Evolutionary conservation across 2,113 vertebrate species (phyloP), one percentile per base, ranked within the genome.

Genomic region (Sceloporus undulatus): DNA sequence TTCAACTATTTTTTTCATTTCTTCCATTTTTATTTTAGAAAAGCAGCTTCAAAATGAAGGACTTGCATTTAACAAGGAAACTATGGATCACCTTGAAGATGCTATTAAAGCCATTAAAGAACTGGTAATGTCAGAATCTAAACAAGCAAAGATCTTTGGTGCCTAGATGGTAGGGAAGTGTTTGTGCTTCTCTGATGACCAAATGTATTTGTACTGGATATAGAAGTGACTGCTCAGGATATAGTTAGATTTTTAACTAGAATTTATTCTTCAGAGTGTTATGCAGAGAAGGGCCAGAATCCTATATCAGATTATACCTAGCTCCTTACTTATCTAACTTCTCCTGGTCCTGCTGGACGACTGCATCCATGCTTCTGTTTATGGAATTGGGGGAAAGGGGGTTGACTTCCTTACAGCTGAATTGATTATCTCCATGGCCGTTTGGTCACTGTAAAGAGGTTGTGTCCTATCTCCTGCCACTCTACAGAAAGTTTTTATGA

Each of bases 71-170:
- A 95, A 92, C 19, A 40, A 95, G 87, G 97, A 98, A 91, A 95
- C 96, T 27, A 94, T 95, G 84, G 94, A 90, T 84, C 91, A 96
- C 86, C 96, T 98, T 90, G 84, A 88, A 85, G 95, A 97, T 48
- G 90, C 95, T 87, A 89, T 95, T 29, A 56, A 94, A 56, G 96
- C 97, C 56, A 91, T 98, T 92, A 97, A 95, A 75, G 96, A 97
- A 83, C 82, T 97, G 95, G 97, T 97, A 95, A 66, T 52, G 85
- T 91, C 85, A 93, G 91, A 85, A 80, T 48, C 48, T 71, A n/a
- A 79, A 48, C 21, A 52, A 92, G 86, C 40, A 27, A 79, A 87
- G 76, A 79, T 13, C 66, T 91, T 88, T 4, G 62, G 14, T 11
- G 18, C 10, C n/a, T 65, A 62, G 7, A 62, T 25, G 23, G 27